A percentile compares a stretch with the other conserved stretches of the same genome.
Evolutionary conservation across 2,888 invertebrate species (phyloP).

Genomic region (Drosophila picticornis): DNA sequence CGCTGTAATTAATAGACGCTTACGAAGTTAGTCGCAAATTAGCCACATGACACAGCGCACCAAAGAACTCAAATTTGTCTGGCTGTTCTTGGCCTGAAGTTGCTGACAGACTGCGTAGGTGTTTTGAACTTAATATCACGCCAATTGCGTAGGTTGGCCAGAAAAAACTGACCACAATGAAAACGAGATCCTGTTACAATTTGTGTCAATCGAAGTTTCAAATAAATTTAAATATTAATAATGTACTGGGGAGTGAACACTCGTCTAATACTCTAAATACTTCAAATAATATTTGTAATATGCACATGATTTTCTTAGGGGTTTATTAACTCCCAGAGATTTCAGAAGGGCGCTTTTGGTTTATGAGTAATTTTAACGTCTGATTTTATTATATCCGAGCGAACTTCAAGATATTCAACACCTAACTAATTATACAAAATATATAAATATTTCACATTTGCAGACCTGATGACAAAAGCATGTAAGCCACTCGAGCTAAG

Average conservation of each 20-base stretch:
- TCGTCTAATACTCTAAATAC: slow-evolving; percentile 2
- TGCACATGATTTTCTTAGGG: neutral
- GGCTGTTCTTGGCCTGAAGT: slow-evolving; percentile 37
- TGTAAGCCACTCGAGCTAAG: slow-evolving; percentile 1
- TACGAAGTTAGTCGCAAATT: slow-evolving; percentile 65
- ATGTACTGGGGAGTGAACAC: neutral
- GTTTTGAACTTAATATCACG: slow-evolving; percentile 32
- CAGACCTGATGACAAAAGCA: neutral
- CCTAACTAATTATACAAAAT: neutral
- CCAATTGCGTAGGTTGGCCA: slow-evolving; percentile 34
- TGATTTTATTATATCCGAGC: neutral
- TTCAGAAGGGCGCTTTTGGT: neutral
- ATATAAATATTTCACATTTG: neutral
- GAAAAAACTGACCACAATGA: slow-evolving; percentile 33
- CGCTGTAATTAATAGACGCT: slow-evolving; percentile 72
- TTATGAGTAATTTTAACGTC: neutral
- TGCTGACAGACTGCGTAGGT: slow-evolving; percentile 43
- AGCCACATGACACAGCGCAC: slow-evolving; percentile 61
- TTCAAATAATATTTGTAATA: neutral
- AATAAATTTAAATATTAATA: neutral
- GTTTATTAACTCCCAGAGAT: neutral
- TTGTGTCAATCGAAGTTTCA: slow-evolving; percentile 25
- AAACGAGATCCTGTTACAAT: slow-evolving; percentile 55
- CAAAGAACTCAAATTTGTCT: slow-evolving; percentile 46
- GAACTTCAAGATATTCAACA: neutral